Evolutionary conservation across 2,113 vertebrate species (phyloP), one percentile per base, ranked within the genome.

Genomic region (Arenaria interpres): DNA sequence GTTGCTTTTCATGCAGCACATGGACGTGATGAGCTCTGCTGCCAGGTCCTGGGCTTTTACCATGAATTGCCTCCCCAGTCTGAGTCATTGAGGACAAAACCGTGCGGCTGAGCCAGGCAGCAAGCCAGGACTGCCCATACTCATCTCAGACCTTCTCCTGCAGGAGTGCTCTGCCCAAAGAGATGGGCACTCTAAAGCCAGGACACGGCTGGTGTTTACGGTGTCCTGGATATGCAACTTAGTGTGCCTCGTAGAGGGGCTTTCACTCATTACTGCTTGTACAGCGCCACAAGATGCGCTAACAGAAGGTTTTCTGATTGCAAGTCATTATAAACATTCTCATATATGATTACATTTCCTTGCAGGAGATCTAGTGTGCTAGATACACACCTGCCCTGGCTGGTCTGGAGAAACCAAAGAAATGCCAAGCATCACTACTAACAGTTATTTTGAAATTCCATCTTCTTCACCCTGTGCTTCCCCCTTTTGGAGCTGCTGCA

Each of bases 1-100:
- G 53, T 80, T 91, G 51, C 64, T 95, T 97, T 96, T 96, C 67
- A 82, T 60, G 89, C 80, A 94, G 82, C 91, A 93, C 69, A 57
- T 64, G 88, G 84, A 73, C 8, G n/a, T 20, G 86, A 82, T 3
- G 3, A 90, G 85, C 76, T 93, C 87, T 71, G 45, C 56, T 94
- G 79, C 57, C 3, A 8, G 57, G 21, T 78, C 56, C 57, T 73
- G 62, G 12, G 57, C 66, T 93, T 96, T 85, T 50, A 93, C 84
- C 54, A 79, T 46, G 8, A 53, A 48, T 14, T 45, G 15, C 76
- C 64, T 93, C 57, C 73, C 43, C 18, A 17, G 25, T 53, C 85
- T 41, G 83, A 90, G 83, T 57, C 74, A 76, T 41, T 24, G 35
- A 25, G 37, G 32, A 50, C 59, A n/a, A 66, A 86, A n/a, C 28